Evolutionary conservation across 2,797 vertebrate species (phyloP), one percentile per base, ranked within the genome.

Genomic region (Sebastes matsubarae): DNA sequence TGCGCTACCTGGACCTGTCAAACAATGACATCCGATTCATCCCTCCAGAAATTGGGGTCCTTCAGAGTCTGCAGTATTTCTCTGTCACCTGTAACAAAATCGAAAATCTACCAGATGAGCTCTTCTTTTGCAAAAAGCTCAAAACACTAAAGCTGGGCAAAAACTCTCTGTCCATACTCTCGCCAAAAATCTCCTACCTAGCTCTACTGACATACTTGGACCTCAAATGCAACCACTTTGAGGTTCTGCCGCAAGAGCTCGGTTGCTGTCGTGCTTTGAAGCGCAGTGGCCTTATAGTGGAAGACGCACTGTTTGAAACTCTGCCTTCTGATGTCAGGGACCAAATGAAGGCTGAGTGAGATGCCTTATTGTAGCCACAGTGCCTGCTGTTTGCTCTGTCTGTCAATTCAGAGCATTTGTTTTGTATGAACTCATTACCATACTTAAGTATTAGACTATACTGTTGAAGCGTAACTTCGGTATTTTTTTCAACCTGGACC

Each of bases 41-140:
- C 80, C 99, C 99, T 0, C 99, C 99, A 0, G 99, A 99, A 93
- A 95, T 99, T 1, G 99, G 98, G 54, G 98, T 99, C 69, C 97
- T 99, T 29, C 99, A 99, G 93, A 99, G 97, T 95, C 97, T 99
- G 76, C 98, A 98, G 61, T 99, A 99, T 90, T 99, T 99, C 82
- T 98, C 98, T 4, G 97, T 99, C 88, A 96, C 96, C 4, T 97
- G 96, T 87, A 99, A 99, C 96, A 99, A 99, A 93, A 96, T 99
- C 14, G 98, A 99, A 92, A 98, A 95, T 16, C 96, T 99, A 67
- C 99, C 99, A 6, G 99, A 99, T 29, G 99, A 99, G 93, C 96
- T 99, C 0, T 99, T 99, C 93, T 99, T 99, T 80, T 99, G 99
- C 95, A 99, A 99, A 93, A 99, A 99, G 90, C 97, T 99, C 11